Evolutionary conservation across 2,113 vertebrate genomes (phyloP).

Genomic region (Notiomystis cincta): DNA sequence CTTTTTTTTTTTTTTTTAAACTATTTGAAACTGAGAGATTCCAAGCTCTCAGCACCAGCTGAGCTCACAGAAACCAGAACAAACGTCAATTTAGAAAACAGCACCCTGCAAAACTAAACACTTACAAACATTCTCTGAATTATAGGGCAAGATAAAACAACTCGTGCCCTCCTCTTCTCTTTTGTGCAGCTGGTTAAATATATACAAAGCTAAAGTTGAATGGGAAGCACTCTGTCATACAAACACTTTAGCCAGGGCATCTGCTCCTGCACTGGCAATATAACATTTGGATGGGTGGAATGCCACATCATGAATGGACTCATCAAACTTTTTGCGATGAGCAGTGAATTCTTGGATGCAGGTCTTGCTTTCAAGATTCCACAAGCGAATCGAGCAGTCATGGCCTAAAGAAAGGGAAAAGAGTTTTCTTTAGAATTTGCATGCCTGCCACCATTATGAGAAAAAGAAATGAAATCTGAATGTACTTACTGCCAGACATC

Average conservation of each 20-base stretch:
- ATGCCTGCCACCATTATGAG: neutral
- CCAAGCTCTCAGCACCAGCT: slow-evolving; percentile 75
- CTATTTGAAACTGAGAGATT: slow-evolving; percentile 73
- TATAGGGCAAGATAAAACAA: slow-evolving; percentile 57
- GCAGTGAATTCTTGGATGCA: slow-evolving; percentile 99
- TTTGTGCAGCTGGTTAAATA: slow-evolving; percentile 79
- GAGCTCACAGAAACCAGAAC: slow-evolving; percentile 78
- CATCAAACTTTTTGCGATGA: slow-evolving; percentile 97
- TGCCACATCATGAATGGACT: slow-evolving; percentile 97
- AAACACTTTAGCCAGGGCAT: slow-evolving; percentile 98
- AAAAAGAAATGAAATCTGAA: slow-evolving; percentile 14
- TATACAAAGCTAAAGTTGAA: slow-evolving; percentile 74
- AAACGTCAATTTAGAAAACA: slow-evolving; percentile 78
- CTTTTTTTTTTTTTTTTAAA: slow-evolving; percentile 47
- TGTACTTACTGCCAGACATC: slow-evolving; percentile 98
- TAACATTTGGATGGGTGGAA: slow-evolving; percentile 98
- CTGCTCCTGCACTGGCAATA: slow-evolving; percentile 95
- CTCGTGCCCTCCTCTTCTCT: slow-evolving; percentile 59
- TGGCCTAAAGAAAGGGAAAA: slow-evolving; percentile 80
- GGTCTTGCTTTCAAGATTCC: slow-evolving; percentile 99
- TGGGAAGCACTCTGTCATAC: slow-evolving; percentile 85
- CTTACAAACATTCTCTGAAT: slow-evolving; percentile 77
- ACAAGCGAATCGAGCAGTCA: slow-evolving; percentile 97
- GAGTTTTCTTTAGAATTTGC: neutral
- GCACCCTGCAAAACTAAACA: slow-evolving; percentile 75